phyloP scores from a whole-genome alignment of 64 coral and sea anemone genomes.

The Dendrophyllia cribrosa region DNA sequence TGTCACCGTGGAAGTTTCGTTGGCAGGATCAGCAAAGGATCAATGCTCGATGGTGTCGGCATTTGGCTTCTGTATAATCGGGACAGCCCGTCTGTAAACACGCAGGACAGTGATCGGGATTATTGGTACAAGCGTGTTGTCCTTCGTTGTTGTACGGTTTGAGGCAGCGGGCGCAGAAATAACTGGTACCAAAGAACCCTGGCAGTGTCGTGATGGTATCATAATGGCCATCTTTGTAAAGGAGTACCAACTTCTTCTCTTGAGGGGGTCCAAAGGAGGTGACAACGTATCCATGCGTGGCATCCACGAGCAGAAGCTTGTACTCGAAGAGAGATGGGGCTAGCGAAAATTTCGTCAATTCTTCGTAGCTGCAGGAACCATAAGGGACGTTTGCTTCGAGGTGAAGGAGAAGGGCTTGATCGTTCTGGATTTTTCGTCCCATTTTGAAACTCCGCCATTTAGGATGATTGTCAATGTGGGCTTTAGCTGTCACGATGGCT shows the following conservation, averaged over 20 bases:
- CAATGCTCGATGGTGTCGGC: background rate
- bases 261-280: background rate
- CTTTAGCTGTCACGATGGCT: slow-evolving; percentile 35
- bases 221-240: slow-evolving; percentile 1
- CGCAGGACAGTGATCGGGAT: background rate
- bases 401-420: background rate
- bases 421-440: background rate
- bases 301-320: background rate
- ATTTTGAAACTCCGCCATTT: background rate
- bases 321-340: background rate
- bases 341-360: background rate
- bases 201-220: background rate
- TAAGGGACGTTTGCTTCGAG: background rate
- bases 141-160: background rate
- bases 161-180: slow-evolving; percentile 2
- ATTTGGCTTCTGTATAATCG: background rate
- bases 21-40: background rate
- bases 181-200: background rate
- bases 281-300: background rate
- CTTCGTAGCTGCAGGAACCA: slow-evolving; percentile 21
- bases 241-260: background rate
- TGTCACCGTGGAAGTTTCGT: background rate
- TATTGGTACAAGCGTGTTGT: background rate
- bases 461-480: background rate
- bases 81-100: background rate